phyloP scores from a whole-genome alignment of 2,888 invertebrate genomes.

The Lycaena phlaeas region DNA sequence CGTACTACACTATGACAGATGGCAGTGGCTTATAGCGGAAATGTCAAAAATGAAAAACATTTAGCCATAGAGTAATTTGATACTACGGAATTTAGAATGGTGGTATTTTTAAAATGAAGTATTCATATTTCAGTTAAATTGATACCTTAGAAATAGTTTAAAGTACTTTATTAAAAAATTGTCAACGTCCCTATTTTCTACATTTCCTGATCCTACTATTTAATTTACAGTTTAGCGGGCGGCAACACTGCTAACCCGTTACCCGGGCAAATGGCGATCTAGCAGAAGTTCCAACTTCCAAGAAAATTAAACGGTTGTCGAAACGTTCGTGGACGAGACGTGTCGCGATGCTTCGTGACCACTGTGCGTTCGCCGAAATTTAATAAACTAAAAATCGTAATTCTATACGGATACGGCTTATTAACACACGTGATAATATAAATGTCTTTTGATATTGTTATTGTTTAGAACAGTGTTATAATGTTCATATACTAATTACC shows the following conservation, averaged over 20 bases:
- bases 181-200: too few species aligned
- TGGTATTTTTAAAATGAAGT: too few species aligned
- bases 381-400: conserved; percentile 20
- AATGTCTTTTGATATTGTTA: conserved; percentile 7
- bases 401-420: conserved; percentile 16
- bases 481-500: conserved; percentile 16
- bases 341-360: conserved; percentile 49
- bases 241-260: neutral
- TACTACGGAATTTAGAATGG: too few species aligned
- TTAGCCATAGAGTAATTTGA: too few species aligned
- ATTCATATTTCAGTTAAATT: too few species aligned
- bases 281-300: conserved; percentile 1
- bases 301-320: conserved; percentile 26
- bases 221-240: too few species aligned
- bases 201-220: too few species aligned
- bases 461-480: conserved; percentile 19
- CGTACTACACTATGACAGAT: too few species aligned
- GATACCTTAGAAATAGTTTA: too few species aligned
- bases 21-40: too few species aligned
- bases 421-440: conserved; percentile 15
- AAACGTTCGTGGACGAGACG: conserved; percentile 53
- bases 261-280: conserved; percentile 4
- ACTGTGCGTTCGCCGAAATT: conserved; percentile 62
- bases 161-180: too few species aligned
- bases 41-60: too few species aligned